Evolutionary conservation across 1,140 invertebrate species (phyloP).

Genomic region (Aphis craccivora): DNA sequence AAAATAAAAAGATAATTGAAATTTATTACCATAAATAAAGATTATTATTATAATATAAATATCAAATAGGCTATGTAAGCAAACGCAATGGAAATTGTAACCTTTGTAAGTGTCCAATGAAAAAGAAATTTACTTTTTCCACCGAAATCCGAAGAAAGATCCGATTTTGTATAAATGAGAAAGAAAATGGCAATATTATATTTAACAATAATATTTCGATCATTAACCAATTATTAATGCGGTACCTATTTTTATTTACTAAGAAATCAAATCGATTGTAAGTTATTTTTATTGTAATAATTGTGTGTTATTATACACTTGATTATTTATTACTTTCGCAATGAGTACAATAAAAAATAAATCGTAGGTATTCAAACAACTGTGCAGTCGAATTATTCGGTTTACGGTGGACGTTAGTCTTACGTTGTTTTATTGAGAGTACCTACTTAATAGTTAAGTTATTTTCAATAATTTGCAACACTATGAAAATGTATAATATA

Average conservation of each 20-base stretch:
- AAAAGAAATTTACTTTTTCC: not conserved
- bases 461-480: not conserved
- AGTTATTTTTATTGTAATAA: not conserved
- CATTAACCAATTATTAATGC: not conserved
- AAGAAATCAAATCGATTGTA: not conserved
- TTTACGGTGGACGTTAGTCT: not conserved
- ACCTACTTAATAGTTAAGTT: not conserved
- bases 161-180: not conserved
- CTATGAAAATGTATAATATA: no score
- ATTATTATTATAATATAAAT: no score
- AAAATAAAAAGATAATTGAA: no score
- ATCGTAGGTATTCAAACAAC: not conserved
- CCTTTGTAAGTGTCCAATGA: not conserved
- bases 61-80: no score
- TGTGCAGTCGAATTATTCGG: not conserved
- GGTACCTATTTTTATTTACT: not conserved
- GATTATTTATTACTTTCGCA: constrained; percentile 3
- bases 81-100: not conserved
- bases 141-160: not conserved
- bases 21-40: no score
- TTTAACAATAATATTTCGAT: not conserved
- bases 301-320: not conserved
- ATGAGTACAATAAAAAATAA: not conserved
- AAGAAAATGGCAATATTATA: not conserved
- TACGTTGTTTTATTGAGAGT: not conserved